These are phyloP conservation scores for Lypha dubia DNA, from an alignment of 2,888 invertebrate genomes.

Conservation along the genomic window DNA sequence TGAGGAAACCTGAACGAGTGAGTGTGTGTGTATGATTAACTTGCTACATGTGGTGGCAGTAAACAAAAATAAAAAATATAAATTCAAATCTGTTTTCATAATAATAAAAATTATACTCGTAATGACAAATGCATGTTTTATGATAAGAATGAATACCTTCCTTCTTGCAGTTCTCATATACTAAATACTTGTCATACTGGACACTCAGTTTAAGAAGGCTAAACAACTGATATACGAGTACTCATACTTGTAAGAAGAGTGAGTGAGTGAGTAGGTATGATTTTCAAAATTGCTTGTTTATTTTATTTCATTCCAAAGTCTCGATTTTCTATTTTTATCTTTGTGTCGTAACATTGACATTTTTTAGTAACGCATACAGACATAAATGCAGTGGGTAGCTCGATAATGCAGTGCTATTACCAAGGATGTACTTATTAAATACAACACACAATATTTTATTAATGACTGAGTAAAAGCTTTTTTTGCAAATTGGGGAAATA, in stretches of 20 bases:
- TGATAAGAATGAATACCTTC: conserved; percentile 37
- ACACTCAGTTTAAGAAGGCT: conserved; percentile 40
- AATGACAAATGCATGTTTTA: conserved; percentile 29
- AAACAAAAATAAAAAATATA: background rate
- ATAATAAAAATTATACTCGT: too few relatives aligned
- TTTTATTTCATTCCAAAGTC: conserved; percentile 40
- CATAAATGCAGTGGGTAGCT: background rate
- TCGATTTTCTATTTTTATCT: conserved; percentile 54
- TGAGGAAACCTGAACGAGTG: conserved; percentile 13
- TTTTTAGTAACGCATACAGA: conserved; percentile 1
- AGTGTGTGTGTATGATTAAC: conserved; percentile 4
- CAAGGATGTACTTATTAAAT: too few relatives aligned
- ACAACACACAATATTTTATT: too few relatives aligned
- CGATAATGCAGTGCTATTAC: background rate
- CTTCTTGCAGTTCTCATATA: conserved; percentile 36
- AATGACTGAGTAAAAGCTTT: too few relatives aligned
- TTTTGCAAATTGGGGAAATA: too few relatives aligned
- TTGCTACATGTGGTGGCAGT: conserved; percentile 47
- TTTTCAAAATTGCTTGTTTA: conserved; percentile 13
- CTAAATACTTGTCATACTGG: conserved; percentile 45
- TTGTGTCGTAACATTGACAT: conserved; percentile 56
- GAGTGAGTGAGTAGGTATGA: conserved; percentile 1
- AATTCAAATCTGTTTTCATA: conserved; percentile 55
- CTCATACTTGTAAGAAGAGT: too few relatives aligned
- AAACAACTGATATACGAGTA: conserved; percentile 20